Percentiles rank a stretch among this genome's conserved stretches.
Evolutionary conservation across 2,888 invertebrate genomes (phyloP).

Genomic region (Cheilosia vulpina): DNA sequence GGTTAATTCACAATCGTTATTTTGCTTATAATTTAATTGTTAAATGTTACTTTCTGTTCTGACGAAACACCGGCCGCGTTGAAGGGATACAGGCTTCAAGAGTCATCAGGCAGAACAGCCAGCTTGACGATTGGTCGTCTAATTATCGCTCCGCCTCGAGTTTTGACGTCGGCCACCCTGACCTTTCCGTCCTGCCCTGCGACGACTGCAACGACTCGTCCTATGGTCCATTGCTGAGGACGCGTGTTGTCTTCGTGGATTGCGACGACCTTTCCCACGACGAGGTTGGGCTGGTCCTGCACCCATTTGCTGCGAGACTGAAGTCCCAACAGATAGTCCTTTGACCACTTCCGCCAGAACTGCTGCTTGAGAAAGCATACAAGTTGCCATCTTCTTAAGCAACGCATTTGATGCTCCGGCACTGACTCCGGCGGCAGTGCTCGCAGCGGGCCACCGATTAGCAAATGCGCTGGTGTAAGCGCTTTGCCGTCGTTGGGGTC

Average conservation of each 20-base stretch:
- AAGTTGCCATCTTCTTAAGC: slow-evolving; percentile 40
- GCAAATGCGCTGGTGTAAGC: slow-evolving; percentile 64
- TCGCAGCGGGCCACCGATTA: slow-evolving; percentile 64
- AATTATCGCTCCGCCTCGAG: slow-evolving; percentile 21
- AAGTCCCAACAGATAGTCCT: slow-evolving; percentile 56
- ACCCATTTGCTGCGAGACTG: slow-evolving; percentile 51
- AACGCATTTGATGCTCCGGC: slow-evolving; percentile 12
- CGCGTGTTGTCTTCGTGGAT: slow-evolving; percentile 40
- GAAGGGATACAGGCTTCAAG: slow-evolving; percentile 38
- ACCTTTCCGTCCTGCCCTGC: slow-evolving; percentile 50
- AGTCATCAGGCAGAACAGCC: slow-evolving; percentile 19
- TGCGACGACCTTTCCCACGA: slow-evolving; percentile 35
- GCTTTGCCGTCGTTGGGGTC: slow-evolving; percentile 74
- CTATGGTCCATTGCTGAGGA: slow-evolving; percentile 52
- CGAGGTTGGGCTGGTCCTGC: slow-evolving; percentile 37
- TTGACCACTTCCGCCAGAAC: slow-evolving; percentile 52
- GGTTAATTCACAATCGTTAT: too few relatives aligned
- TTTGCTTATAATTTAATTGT: too few relatives aligned
- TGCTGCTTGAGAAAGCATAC: slow-evolving; percentile 46
- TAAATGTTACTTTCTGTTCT: neutral
- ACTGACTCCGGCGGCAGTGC: slow-evolving; percentile 20
- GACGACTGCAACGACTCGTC: slow-evolving; percentile 29
- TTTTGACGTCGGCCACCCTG: slow-evolving; percentile 59
- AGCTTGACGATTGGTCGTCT: slow-evolving; percentile 36
- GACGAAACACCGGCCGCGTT: slow-evolving; percentile 51